phyloP scores from a whole-genome alignment of 2,888 invertebrate species.

The Drepana falcataria region DNA sequence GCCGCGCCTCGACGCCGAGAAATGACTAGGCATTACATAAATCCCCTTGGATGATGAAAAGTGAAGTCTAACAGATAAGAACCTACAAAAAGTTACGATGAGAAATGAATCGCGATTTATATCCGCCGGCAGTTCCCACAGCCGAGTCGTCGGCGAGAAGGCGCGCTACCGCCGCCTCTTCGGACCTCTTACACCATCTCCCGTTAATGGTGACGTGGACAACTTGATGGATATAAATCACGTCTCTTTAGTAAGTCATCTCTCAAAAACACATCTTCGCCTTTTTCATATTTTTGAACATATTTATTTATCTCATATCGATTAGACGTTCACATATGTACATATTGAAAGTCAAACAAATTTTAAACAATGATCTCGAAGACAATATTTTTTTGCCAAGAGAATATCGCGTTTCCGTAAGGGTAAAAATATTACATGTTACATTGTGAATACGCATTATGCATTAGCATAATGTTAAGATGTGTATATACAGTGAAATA shows the following conservation, averaged over 20 bases:
- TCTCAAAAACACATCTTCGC: neutral
- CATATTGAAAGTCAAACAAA: too few species aligned
- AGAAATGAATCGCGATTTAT: slow-evolving; percentile 80
- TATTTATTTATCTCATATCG: too few species aligned
- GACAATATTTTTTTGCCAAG: too few species aligned
- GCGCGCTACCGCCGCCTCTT: slow-evolving; percentile 5
- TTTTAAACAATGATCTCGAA: too few species aligned
- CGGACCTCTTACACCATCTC: slow-evolving; percentile 6
- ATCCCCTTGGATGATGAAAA: slow-evolving; percentile 80
- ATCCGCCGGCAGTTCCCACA: slow-evolving; percentile 59
- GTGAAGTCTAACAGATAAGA: slow-evolving; percentile 81
- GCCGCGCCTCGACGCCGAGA: slow-evolving; percentile 79
- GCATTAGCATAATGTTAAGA: too few species aligned
- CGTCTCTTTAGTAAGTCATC: slow-evolving; percentile 9
- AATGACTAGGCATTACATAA: slow-evolving; percentile 81
- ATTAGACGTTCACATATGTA: too few species aligned
- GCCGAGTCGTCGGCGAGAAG: slow-evolving; percentile 24
- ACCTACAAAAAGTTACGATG: slow-evolving; percentile 80
- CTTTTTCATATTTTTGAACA: neutral
- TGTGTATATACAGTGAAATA: too few species aligned
- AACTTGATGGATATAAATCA: slow-evolving; percentile 25
- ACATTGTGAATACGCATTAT: too few species aligned
- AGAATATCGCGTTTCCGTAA: too few species aligned
- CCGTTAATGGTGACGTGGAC: slow-evolving; percentile 6
- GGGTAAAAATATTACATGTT: too few species aligned